Conservation (phyloP, 1,140 invertebrate genomes). For the Nymphalis io region DNA sequence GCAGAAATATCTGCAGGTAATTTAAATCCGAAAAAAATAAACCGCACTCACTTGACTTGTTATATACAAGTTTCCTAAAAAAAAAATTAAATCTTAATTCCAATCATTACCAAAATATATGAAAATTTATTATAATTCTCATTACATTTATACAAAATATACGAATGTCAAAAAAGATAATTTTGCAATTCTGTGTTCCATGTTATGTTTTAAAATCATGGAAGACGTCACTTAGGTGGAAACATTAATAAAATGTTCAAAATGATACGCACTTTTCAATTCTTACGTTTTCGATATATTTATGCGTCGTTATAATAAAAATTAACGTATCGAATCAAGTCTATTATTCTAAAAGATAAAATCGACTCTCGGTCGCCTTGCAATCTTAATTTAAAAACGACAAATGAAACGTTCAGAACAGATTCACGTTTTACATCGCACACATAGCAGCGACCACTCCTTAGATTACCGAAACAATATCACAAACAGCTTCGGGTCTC, state of each 20-base stretch:
- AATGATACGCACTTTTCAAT: constrained; percentile 27
- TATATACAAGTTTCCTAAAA: constrained; percentile 6
- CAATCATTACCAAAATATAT: constrained; percentile 31
- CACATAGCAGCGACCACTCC: background rate
- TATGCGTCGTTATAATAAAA: constrained; percentile 9
- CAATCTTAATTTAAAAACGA: background rate
- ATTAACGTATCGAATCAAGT: background rate
- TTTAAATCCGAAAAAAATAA: constrained; percentile 11
- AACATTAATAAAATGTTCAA: constrained; percentile 26
- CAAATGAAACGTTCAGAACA: background rate
- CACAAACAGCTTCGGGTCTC: background rate
- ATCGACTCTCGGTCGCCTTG: background rate
- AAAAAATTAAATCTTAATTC: constrained; percentile 17
- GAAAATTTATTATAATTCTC: constrained; percentile 21
- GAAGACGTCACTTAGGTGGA: constrained; percentile 58
- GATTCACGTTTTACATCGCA: background rate
- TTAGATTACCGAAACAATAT: constrained; percentile 13
- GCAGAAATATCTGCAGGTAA: constrained; percentile 18
- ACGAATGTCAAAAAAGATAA: constrained; percentile 30
- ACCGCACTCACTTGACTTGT: background rate
- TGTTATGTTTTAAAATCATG: constrained; percentile 40
- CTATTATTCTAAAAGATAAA: background rate
- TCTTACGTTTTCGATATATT: constrained; percentile 1
- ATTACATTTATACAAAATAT: constrained; percentile 28
- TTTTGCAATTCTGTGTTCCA: constrained; percentile 34